These are phyloP conservation scores for Drosophila insularis DNA, from an alignment of 1,140 invertebrate genomes.

Conservation along the genomic window DNA sequence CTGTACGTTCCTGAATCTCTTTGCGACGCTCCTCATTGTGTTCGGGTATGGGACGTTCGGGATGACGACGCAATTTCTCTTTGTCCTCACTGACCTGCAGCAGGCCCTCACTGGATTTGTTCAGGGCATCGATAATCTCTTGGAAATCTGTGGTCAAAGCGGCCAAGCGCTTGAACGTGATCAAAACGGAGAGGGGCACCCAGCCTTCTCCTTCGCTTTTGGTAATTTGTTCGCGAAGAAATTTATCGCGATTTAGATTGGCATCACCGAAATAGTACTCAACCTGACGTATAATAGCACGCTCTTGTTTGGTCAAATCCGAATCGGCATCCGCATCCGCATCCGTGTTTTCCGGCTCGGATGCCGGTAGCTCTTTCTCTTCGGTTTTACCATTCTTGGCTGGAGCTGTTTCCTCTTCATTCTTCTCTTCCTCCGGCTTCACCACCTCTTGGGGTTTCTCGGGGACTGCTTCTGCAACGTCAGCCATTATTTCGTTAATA, in stretches of 20 bases:
- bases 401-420: slow-evolving; percentile 10
- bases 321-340: slow-evolving; percentile 34
- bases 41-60: slow-evolving; percentile 91
- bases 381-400: slow-evolving; percentile 54
- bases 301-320: slow-evolving; percentile 83
- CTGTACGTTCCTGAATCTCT: slow-evolving; percentile 88
- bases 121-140: slow-evolving; percentile 89
- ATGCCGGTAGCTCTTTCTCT: slow-evolving; percentile 37
- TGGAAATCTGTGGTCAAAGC: slow-evolving; percentile 87
- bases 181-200: slow-evolving; percentile 92
- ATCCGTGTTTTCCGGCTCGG: slow-evolving; percentile 15
- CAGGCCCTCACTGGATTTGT: slow-evolving; percentile 88
- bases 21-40: slow-evolving; percentile 92
- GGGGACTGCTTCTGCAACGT: slow-evolving; percentile 47
- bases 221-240: slow-evolving; percentile 90
- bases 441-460: slow-evolving; percentile 40
- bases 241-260: slow-evolving; percentile 95
- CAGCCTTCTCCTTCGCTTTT: slow-evolving; percentile 90
- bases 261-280: slow-evolving; percentile 91
- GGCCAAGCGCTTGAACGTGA: slow-evolving; percentile 94
- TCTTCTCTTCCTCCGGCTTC: slow-evolving; percentile 8
- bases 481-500: slow-evolving; percentile 56
- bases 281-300: slow-evolving; percentile 85
- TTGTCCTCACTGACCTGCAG: slow-evolving; percentile 92
- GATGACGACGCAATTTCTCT: slow-evolving; percentile 91